Conservation (phyloP, 2,797 vertebrate genomes). For the Botia almorhae region DNA sequence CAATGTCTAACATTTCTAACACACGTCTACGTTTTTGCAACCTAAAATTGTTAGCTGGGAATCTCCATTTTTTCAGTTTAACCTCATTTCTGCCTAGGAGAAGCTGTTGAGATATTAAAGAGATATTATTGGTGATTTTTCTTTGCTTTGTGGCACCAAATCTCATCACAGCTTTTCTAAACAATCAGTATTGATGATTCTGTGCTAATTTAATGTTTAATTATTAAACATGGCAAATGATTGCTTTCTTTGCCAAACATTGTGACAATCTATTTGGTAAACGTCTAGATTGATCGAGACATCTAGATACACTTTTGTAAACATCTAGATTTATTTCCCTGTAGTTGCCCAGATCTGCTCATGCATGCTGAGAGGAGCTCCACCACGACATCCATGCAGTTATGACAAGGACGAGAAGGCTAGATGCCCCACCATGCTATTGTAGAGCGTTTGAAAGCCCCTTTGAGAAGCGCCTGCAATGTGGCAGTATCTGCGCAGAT, state of each 20-base stretch:
- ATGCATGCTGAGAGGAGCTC: not conserved
- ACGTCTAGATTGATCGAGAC: too few species aligned
- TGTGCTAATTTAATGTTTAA: not conserved
- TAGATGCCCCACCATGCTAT: constrained; percentile 50
- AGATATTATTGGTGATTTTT: not conserved
- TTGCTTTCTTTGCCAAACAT: not conserved
- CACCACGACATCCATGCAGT: constrained; percentile 6
- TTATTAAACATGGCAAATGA: not conserved
- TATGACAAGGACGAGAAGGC: constrained; percentile 45
- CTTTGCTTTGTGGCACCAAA: not conserved
- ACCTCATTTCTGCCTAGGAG: too few species aligned
- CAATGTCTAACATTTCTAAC: too few species aligned
- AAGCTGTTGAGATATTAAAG: not conserved
- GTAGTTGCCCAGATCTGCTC: not conserved
- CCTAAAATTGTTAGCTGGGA: too few species aligned
- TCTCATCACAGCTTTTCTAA: not conserved
- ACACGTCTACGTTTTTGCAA: too few species aligned
- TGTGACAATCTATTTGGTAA: not conserved
- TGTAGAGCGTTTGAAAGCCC: constrained; percentile 48
- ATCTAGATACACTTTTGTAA: not conserved
- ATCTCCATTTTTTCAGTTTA: too few species aligned
- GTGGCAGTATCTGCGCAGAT: constrained; percentile 46
- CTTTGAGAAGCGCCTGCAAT: constrained; percentile 45
- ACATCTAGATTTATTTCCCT: not conserved
- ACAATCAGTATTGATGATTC: not conserved